Evolutionary conservation across 2,113 vertebrate species (phyloP).

Genomic region (Picathartes gymnocephalus): DNA sequence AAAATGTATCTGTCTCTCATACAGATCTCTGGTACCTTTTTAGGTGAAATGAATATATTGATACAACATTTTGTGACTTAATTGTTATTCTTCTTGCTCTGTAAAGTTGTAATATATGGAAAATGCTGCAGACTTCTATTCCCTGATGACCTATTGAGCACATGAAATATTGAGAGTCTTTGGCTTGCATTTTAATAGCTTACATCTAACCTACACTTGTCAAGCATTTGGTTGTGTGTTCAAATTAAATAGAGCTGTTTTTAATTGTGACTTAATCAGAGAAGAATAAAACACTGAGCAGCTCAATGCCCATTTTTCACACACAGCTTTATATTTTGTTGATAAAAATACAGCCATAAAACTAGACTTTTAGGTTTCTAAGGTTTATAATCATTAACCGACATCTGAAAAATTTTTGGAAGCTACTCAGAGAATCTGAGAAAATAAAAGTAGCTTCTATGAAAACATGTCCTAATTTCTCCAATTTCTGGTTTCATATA

Average conservation of each 20-base stretch:
- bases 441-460: not conserved
- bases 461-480: not conserved
- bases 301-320: not conserved
- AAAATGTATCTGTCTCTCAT: not conserved
- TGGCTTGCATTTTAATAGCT: constrained; percentile 8
- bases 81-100: not conserved
- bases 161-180: constrained; percentile 15
- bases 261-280: not conserved
- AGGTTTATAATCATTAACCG: not conserved
- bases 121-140: constrained; percentile 27
- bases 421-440: not conserved
- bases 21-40: not conserved
- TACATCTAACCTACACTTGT: not conserved
- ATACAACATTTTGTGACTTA: not conserved
- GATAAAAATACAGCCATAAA: not conserved
- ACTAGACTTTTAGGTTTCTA: not conserved
- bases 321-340: not conserved
- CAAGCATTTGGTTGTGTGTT: not conserved
- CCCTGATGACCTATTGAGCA: not conserved
- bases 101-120: not conserved
- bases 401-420: not conserved
- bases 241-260: not conserved
- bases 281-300: not conserved
- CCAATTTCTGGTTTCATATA: not conserved
- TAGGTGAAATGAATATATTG: not conserved